Conservation (phyloP, 35 echinoderm and acorn worm species). For the Ptychodera flava region DNA sequence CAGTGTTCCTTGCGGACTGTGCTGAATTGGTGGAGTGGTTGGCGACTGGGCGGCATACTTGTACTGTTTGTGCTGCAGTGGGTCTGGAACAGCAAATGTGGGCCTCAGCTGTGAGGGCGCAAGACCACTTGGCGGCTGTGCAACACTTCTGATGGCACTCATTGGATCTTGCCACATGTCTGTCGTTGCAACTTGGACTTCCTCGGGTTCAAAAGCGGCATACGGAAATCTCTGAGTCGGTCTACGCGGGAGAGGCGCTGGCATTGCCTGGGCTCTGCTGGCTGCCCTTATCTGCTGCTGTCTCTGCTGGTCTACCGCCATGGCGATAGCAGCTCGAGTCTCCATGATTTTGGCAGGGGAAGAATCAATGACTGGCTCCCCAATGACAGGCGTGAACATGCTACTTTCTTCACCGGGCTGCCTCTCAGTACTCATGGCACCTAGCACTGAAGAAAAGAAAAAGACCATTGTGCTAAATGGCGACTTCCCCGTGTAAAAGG, state of each 20-base stretch:
- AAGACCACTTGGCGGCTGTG: neutral
- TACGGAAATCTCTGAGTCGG: neutral
- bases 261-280: neutral
- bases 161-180: neutral
- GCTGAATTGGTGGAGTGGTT: neutral
- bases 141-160: neutral
- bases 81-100: neutral
- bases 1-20: no score
- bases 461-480: no score
- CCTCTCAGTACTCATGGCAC: neutral
- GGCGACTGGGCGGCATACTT: neutral
- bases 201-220: neutral
- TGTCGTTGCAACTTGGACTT: neutral
- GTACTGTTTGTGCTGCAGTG: neutral
- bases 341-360: neutral
- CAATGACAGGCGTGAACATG: neutral
- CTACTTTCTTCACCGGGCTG: neutral
- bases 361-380: neutral
- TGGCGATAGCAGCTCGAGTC: neutral
- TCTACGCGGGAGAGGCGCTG: neutral
- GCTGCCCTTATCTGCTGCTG: neutral
- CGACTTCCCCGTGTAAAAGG: no score
- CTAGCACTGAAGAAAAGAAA: neutral
- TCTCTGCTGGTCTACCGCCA: neutral
- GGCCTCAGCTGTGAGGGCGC: neutral